Conservation (phyloP, 2,797 vertebrate genomes). For the Epinephelus coioides region DNA sequence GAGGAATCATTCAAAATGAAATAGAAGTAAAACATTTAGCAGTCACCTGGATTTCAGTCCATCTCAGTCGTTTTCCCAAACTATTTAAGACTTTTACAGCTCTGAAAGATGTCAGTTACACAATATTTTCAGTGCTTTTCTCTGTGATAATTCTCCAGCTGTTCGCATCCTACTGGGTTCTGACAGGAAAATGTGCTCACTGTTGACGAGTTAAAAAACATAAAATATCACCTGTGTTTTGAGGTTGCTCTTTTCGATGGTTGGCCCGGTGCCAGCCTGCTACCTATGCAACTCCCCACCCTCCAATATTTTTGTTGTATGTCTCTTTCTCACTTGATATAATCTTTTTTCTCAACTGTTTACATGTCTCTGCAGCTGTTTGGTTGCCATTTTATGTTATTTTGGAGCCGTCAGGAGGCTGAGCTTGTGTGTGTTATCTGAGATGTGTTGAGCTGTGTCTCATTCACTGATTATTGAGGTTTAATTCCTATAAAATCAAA, state of each 20-base stretch:
- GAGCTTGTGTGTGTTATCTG: background rate
- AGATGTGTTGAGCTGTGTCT: background rate
- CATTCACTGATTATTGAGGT: background rate
- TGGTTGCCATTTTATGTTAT: background rate
- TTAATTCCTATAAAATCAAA: background rate
- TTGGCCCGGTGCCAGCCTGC: too few species aligned
- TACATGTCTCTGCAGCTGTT: background rate
- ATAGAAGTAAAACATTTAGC: too few species aligned
- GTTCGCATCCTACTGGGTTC: background rate
- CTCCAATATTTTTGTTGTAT: too few species aligned
- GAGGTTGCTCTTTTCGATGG: too few species aligned
- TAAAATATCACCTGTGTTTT: too few species aligned
- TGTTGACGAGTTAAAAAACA: background rate
- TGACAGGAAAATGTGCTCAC: background rate
- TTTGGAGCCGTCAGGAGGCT: background rate
- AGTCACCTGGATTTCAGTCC: too few species aligned
- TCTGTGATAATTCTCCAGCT: background rate
- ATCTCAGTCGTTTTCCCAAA: background rate
- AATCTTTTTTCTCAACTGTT: too few species aligned
- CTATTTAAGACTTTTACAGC: background rate
- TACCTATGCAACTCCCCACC: too few species aligned
- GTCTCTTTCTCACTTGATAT: too few species aligned
- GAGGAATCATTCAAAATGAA: too few species aligned
- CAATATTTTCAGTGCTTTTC: slow-evolving; percentile 10
- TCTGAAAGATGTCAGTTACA: background rate